Evolutionary conservation across 2,797 vertebrate genomes (phyloP).

Genomic region (Microhierax caerulescens): DNA sequence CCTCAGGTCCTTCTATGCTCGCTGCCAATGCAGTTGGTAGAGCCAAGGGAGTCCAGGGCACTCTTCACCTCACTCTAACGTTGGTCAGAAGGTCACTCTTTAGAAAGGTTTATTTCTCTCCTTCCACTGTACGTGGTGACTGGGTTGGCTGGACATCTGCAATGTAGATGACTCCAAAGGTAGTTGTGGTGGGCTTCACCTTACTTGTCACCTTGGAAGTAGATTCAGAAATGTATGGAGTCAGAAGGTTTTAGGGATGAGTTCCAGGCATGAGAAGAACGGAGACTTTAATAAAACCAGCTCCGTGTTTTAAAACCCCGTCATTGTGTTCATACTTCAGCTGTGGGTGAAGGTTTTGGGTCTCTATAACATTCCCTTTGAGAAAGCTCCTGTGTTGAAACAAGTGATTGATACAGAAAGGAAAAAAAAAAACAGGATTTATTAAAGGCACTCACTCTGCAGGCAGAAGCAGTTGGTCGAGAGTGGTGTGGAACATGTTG

Average conservation of each 20-base stretch:
- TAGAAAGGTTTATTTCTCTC: background rate
- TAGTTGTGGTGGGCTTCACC: background rate
- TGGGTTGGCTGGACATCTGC: background rate
- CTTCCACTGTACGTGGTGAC: background rate
- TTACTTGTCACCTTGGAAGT: background rate
- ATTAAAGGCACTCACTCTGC: background rate
- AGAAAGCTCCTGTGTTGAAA: background rate
- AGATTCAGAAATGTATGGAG: background rate
- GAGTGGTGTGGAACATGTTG: background rate
- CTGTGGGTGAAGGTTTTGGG: background rate
- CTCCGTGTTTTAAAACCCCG: background rate
- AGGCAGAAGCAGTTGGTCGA: background rate
- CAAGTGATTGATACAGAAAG: background rate
- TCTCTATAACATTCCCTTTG: background rate
- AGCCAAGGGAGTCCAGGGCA: background rate
- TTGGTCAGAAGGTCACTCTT: background rate
- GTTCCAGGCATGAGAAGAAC: background rate
- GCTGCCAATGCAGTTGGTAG: background rate
- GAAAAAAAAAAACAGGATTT: background rate
- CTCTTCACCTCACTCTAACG: background rate
- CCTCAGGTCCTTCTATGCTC: background rate
- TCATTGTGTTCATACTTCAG: background rate
- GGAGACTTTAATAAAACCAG: background rate
- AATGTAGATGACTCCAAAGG: background rate
- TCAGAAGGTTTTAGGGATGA: background rate